These are phyloP conservation scores for Hippocampus barbouri DNA, from an alignment of 2,113 vertebrate genomes.

Conservation along the genomic window DNA sequence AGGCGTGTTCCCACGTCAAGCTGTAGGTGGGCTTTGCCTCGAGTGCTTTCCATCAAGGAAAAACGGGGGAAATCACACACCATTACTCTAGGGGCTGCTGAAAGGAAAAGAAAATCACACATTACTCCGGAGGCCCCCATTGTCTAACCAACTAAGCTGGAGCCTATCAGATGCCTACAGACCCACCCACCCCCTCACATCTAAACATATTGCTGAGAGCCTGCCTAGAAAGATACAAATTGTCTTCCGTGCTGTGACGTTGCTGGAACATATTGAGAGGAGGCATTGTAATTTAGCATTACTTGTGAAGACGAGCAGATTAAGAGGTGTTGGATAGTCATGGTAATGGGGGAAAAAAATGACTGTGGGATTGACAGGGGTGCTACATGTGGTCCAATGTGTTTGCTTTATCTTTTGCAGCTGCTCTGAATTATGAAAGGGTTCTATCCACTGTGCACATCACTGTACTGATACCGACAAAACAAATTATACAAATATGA, in stretches of 20 bases:
- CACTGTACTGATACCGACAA: conserved; percentile 65
- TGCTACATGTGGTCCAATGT: conserved; percentile 67
- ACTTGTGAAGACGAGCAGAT: conserved; percentile 68
- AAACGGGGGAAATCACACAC: conserved; percentile 55
- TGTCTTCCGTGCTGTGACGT: conserved; percentile 63
- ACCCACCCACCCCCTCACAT: conserved; percentile 47
- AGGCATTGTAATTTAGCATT: conserved; percentile 73
- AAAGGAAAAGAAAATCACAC: conserved; percentile 56
- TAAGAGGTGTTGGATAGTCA: conserved; percentile 55
- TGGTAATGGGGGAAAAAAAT: conserved; percentile 22
- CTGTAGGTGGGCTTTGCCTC: conserved; percentile 70
- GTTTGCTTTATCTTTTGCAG: conserved; percentile 55
- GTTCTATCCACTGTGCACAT: conserved; percentile 53
- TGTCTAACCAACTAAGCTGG: conserved; percentile 62
- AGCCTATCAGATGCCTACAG: conserved; percentile 71
- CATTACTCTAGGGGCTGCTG: conserved; percentile 59
- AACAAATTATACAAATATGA: conserved; percentile 65
- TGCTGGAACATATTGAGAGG: conserved; percentile 71
- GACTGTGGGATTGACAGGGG: conserved; percentile 54
- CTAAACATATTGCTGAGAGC: conserved; percentile 56
- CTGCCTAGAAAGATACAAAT: conserved; percentile 76
- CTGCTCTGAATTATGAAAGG: conserved; percentile 68
- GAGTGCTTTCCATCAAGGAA: conserved; percentile 58
- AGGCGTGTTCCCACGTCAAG: conserved; percentile 60
- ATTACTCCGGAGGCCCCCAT: conserved; percentile 60